Evolutionary conservation across 2,888 invertebrate genomes (phyloP).

Genomic region (Scaptomyza polygonia): DNA sequence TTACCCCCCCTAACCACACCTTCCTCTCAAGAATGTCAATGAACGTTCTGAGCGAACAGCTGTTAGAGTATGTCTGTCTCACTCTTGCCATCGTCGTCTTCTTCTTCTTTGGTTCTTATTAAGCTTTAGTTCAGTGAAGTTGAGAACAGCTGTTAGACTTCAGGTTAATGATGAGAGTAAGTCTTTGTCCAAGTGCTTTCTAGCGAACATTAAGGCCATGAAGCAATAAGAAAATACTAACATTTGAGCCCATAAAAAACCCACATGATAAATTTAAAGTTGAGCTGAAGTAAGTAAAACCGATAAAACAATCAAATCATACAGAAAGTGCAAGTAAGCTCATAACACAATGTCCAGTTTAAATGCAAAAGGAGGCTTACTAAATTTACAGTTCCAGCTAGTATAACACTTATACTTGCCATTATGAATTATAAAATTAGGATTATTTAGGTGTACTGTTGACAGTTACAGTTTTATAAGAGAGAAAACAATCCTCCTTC

Average conservation of each 20-base stretch:
- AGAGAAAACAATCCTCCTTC: too few species aligned
- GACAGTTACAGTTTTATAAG: not conserved
- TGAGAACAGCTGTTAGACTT: conserved; percentile 35
- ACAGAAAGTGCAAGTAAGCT: conserved; percentile 65
- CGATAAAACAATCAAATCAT: conserved; percentile 44
- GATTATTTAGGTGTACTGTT: not conserved
- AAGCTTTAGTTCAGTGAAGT: conserved; percentile 39
- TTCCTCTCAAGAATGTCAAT: conserved; percentile 56
- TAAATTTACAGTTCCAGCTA: not conserved
- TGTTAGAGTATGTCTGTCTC: conserved; percentile 17
- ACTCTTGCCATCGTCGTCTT: not conserved
- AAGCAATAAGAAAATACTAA: not conserved
- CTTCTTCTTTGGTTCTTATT: conserved; percentile 21
- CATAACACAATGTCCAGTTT: not conserved
- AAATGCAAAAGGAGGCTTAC: conserved; percentile 1
- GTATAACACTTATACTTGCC: conserved; percentile 3
- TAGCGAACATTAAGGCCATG: not conserved
- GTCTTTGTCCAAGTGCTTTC: too few species aligned
- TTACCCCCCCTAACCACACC: conserved; percentile 18
- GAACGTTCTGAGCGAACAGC: conserved; percentile 55
- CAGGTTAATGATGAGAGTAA: conserved; percentile 24
- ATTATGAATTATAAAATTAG: not conserved
- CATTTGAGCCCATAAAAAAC: not conserved
- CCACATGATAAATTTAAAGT: not conserved
- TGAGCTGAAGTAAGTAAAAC: conserved; percentile 31